These are phyloP conservation scores for Corvus hawaiiensis DNA, from an alignment of 2,113 vertebrate species.

Conservation along the genomic window DNA sequence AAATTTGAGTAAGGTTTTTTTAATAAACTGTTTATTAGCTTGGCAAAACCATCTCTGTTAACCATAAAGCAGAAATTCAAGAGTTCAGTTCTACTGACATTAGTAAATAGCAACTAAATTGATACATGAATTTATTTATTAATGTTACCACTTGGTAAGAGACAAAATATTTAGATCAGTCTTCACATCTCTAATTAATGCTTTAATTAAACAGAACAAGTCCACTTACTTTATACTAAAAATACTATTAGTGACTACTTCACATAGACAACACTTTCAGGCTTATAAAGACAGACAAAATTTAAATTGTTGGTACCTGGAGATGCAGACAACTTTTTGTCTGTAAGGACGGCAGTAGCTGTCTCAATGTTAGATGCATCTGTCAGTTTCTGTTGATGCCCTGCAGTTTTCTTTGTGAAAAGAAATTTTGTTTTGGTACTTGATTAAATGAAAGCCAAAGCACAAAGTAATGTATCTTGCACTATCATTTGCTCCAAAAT, in stretches of 20 bases:
- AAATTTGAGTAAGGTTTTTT: neutral
- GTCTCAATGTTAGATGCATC: conserved; percentile 68
- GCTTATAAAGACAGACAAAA: neutral
- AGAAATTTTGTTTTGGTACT: conserved; percentile 25
- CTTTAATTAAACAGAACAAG: neutral
- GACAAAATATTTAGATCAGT: neutral
- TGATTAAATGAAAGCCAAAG: neutral
- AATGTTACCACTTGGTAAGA: neutral
- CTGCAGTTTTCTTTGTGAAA: conserved; percentile 69
- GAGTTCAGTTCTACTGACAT: neutral
- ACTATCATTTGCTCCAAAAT: neutral
- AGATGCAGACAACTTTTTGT: conserved; percentile 51
- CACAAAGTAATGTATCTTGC: neutral
- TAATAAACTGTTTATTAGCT: neutral
- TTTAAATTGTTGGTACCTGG: conserved; percentile 67
- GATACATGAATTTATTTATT: neutral
- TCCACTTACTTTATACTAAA: neutral
- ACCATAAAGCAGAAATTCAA: neutral
- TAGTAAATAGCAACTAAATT: neutral
- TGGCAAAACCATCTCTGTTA: neutral
- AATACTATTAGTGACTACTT: neutral
- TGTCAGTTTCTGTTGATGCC: conserved; percentile 71
- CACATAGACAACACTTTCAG: neutral
- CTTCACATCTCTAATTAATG: neutral
- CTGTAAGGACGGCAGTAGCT: conserved; percentile 15